Evolutionary conservation across 92 coral and sea anemone genomes (phyloP).

Genomic region (Parazoanthus darwini): DNA sequence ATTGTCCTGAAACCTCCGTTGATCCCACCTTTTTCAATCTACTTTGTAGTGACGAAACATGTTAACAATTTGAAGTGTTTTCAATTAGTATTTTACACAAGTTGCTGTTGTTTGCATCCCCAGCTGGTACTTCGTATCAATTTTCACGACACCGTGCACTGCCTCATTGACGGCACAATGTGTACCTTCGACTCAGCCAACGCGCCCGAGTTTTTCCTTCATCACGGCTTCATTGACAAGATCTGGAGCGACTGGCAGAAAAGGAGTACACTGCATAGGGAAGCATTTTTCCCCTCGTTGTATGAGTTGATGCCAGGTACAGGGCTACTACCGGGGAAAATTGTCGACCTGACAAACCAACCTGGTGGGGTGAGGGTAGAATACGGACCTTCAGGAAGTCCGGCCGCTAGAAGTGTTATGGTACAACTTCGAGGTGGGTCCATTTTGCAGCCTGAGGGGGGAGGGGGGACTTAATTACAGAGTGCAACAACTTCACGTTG

Average conservation of each 20-base stretch:
- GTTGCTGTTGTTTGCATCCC: neutral
- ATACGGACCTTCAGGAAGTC: slow-evolving; percentile 48
- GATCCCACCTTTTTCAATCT: no score
- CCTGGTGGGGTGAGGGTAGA: slow-evolving; percentile 74
- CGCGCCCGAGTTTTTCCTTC: slow-evolving; percentile 95
- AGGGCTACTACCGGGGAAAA: slow-evolving; percentile 31
- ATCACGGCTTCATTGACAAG: slow-evolving; percentile 89
- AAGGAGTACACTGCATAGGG: slow-evolving; percentile 59
- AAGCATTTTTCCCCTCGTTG: slow-evolving; percentile 50
- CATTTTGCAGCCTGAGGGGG: neutral
- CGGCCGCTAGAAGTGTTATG: slow-evolving; percentile 32
- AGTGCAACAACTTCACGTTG: no score
- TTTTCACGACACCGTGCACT: slow-evolving; percentile 80
- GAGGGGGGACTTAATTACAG: no score
- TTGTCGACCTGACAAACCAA: slow-evolving; percentile 55
- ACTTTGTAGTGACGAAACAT: no score
- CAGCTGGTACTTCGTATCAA: slow-evolving; percentile 56
- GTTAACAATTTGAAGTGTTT: no score
- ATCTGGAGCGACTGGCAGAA: slow-evolving; percentile 93
- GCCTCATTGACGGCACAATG: slow-evolving; percentile 84
- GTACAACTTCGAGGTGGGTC: slow-evolving; percentile 47
- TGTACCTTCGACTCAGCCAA: slow-evolving; percentile 76
- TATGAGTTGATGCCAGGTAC: slow-evolving; percentile 60
- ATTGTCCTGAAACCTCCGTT: no score
- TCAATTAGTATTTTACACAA: no score